Conservation (phyloP, 2,888 invertebrate species). For the Tanypteryx hageni region DNA sequence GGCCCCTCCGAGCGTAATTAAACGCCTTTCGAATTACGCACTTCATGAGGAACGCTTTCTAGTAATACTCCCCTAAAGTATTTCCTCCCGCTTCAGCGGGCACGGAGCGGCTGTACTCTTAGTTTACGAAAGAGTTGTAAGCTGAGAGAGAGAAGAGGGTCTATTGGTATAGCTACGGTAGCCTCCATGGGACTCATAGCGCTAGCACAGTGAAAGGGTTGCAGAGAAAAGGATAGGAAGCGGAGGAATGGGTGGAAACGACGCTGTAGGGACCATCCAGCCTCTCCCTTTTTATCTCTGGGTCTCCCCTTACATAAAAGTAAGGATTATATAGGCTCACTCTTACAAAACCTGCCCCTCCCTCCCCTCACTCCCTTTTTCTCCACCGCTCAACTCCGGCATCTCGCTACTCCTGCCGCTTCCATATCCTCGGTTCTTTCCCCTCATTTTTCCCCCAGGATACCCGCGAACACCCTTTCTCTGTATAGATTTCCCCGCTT, state of each 20-base stretch:
- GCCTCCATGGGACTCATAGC: neutral
- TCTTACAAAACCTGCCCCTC: conserved; percentile 33
- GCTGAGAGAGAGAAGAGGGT: neutral
- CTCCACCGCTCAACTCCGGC: neutral
- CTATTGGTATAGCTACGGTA: conserved; percentile 17
- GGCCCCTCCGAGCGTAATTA: conserved; percentile 29
- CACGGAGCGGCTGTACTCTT: neutral
- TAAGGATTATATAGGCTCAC: conserved; percentile 57
- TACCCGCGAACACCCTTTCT: neutral
- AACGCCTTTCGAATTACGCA: neutral
- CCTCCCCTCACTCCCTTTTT: neutral
- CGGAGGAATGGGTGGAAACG: neutral
- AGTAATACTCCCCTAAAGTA: neutral
- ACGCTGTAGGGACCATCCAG: conserved; percentile 12
- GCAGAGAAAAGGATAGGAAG: neutral
- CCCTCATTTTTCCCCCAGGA: neutral
- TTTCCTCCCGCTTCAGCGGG: neutral
- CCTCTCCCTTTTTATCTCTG: conserved; percentile 49
- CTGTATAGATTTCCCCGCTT: conserved; percentile 21
- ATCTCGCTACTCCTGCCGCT: neutral
- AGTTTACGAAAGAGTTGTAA: neutral
- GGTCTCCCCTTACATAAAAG: conserved; percentile 42
- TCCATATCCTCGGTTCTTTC: neutral
- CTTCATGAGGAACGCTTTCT: neutral
- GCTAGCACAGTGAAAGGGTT: conserved; percentile 26